A percentile compares a stretch with the other conserved stretches of the same genome.
These are phyloP conservation scores for Leucoma salicis DNA, from an alignment of 2,888 invertebrate species.

Conservation along the genomic window DNA sequence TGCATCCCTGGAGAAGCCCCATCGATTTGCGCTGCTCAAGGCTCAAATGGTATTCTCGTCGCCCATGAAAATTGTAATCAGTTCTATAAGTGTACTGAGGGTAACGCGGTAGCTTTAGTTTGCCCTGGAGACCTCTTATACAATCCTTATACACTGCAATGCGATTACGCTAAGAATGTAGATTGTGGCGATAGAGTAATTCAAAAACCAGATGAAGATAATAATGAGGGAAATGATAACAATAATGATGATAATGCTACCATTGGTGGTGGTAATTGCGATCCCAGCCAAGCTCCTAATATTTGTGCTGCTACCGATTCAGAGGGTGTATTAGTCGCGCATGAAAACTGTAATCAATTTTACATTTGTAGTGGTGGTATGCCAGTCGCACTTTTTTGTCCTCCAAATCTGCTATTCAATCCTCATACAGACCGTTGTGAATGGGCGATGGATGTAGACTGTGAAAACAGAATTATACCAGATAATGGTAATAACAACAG, in stretches of 20 bases:
- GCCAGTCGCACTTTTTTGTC: constrained; percentile 27
- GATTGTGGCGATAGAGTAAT: constrained; percentile 35
- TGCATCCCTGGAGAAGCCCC: constrained; percentile 36
- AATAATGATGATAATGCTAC: neutral
- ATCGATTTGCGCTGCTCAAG: constrained; percentile 32
- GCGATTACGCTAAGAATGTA: constrained; percentile 40
- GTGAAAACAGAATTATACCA: constrained; percentile 31
- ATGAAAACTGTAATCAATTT: constrained; percentile 41
- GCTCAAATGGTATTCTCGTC: constrained; percentile 34
- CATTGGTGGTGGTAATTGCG: neutral
- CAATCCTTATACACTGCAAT: constrained; percentile 27
- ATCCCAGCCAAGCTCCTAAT: constrained; percentile 35
- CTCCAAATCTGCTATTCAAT: constrained; percentile 25
- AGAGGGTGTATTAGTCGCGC: constrained; percentile 29
- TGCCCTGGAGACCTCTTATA: constrained; percentile 32
- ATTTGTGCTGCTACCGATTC: constrained; percentile 36
- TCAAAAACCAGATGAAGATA: constrained; percentile 15
- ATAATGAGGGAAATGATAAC: constrained; percentile 1
- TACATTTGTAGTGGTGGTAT: constrained; percentile 34
- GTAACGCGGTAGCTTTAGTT: constrained; percentile 26
- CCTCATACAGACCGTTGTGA: constrained; percentile 35
- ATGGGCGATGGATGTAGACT: constrained; percentile 35
- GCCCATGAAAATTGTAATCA: constrained; percentile 46
- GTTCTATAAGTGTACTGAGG: constrained; percentile 40
- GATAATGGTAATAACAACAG: constrained; percentile 4